These are phyloP conservation scores for Clarias macrocephalus DNA, from an alignment of 2,113 vertebrate species.

Conservation along the genomic window DNA sequence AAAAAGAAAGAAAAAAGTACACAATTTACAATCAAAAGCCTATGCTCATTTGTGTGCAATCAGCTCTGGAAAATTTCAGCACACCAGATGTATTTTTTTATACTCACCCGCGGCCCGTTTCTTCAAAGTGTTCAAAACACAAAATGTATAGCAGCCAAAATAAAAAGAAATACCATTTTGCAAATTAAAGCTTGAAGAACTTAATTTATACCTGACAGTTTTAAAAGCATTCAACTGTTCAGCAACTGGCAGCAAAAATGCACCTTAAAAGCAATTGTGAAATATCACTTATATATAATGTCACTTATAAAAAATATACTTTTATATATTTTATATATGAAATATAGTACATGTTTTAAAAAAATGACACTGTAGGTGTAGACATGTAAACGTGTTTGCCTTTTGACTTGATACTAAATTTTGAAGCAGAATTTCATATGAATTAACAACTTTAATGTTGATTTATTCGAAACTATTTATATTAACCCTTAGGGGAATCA, in stretches of 20 bases:
- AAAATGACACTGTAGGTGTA: neutral
- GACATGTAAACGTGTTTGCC: neutral
- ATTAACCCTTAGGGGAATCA: neutral
- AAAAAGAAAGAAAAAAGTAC: neutral
- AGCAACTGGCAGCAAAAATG: neutral
- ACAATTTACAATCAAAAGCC: neutral
- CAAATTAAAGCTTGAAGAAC: neutral
- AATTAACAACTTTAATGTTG: neutral
- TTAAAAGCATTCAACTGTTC: neutral
- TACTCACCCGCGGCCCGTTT: neutral
- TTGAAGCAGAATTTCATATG: too few species aligned
- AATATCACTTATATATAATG: neutral
- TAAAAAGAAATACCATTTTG: neutral
- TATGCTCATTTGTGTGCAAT: conserved; percentile 19
- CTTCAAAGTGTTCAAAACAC: neutral
- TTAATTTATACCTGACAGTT: neutral
- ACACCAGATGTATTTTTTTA: conserved; percentile 7
- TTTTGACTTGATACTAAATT: too few species aligned
- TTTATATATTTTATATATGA: neutral
- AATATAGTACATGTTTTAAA: neutral
- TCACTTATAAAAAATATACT: too few species aligned
- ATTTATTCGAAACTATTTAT: neutral
- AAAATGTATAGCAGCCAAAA: neutral
- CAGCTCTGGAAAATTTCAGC: conserved; percentile 2
- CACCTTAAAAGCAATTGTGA: neutral